These are phyloP conservation scores for Halictus quadricinctus DNA, from an alignment of 2,888 invertebrate genomes.

Conservation along the genomic window DNA sequence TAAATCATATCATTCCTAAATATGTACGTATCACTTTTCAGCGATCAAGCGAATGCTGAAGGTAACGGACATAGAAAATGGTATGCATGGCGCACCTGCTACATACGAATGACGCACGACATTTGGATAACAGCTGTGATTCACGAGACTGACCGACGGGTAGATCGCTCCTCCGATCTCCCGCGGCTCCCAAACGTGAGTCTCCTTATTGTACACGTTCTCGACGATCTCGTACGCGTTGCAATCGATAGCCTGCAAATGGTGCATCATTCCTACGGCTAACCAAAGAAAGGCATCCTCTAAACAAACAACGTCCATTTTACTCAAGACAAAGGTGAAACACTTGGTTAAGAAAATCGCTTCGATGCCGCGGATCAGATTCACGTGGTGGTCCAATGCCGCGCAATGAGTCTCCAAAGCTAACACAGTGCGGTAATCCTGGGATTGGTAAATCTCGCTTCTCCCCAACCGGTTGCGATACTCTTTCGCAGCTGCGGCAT, in stretches of 20 bases:
- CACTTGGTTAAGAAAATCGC: conserved; percentile 82
- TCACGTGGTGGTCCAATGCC: conserved; percentile 74
- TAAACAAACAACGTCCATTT: conserved; percentile 58
- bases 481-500: conserved; percentile 26
- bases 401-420: conserved; percentile 79
- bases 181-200: conserved; percentile 75
- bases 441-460: conserved; percentile 69
- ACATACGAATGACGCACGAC: conserved; percentile 81
- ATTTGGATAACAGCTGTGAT: conserved; percentile 83
- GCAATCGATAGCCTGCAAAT: conserved; percentile 82
- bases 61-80: neutral
- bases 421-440: conserved; percentile 79
- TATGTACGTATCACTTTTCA: neutral
- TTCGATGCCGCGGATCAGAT: conserved; percentile 79
- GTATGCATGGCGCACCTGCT: conserved; percentile 66
- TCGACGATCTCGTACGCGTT: conserved; percentile 83
- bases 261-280: conserved; percentile 79
- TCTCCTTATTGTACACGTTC: conserved; percentile 71
- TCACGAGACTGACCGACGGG: conserved; percentile 82
- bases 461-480: conserved; percentile 28
- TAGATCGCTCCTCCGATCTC: conserved; percentile 83
- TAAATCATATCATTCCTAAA: neutral
- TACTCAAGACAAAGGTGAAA: conserved; percentile 72
- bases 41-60: neutral
- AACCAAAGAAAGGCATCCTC: conserved; percentile 69